Evolutionary conservation across 2,797 vertebrate species (phyloP).

Genomic region (Gastrophryne carolinensis): DNA sequence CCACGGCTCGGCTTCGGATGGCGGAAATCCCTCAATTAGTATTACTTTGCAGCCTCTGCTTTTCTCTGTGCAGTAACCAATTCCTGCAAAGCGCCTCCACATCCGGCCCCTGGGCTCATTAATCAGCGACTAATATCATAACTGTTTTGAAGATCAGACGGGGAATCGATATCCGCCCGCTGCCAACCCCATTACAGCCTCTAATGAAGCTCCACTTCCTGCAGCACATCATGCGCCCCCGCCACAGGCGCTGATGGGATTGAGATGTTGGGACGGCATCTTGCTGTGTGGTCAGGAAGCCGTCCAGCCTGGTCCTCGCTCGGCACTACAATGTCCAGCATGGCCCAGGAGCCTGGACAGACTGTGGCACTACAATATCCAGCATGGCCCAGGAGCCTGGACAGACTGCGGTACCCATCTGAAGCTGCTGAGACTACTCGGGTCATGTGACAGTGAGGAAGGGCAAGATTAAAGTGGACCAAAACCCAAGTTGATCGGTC

Average conservation of each 20-base stretch:
- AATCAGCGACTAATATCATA: slow-evolving; percentile 36
- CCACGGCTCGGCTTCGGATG: not conserved
- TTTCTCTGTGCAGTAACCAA: not conserved
- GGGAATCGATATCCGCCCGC: slow-evolving; percentile 16
- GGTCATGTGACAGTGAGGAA: too few relatives aligned
- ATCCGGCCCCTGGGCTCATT: not conserved
- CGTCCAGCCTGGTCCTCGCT: too few relatives aligned
- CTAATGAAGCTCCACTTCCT: slow-evolving; percentile 31
- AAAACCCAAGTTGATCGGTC: too few relatives aligned
- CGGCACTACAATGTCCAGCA: too few relatives aligned
- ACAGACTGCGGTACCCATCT: too few relatives aligned
- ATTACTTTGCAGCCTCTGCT: not conserved
- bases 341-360: too few relatives aligned
- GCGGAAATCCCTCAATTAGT: not conserved
- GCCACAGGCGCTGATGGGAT: not conserved
- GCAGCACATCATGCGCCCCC: slow-evolving; percentile 5
- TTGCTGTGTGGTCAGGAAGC: too few relatives aligned
- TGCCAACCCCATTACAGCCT: slow-evolving; percentile 26
- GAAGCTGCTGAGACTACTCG: too few relatives aligned
- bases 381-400: too few relatives aligned
- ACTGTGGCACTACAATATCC: too few relatives aligned
- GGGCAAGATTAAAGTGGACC: too few relatives aligned
- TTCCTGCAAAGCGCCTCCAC: not conserved
- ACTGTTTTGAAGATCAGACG: slow-evolving; percentile 16
- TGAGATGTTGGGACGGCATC: not conserved